A percentile compares a stretch with the other conserved stretches of the same genome.
These are phyloP conservation scores for Zenarchopterus dispar DNA, from an alignment of 2,797 vertebrate species.

Conservation along the genomic window DNA sequence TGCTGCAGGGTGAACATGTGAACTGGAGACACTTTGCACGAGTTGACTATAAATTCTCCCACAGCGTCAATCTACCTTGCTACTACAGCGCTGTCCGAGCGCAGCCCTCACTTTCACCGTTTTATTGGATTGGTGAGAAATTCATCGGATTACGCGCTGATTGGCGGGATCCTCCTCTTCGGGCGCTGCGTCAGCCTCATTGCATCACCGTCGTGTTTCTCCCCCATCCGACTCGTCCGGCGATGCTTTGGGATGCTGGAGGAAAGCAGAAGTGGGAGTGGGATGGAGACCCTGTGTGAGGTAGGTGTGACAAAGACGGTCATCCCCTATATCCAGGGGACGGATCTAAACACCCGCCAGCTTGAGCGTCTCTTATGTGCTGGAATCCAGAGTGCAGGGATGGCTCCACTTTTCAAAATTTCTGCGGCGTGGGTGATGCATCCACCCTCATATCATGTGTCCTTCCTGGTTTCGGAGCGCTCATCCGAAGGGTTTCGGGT, in stretches of 20 bases:
- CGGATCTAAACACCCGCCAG: neutral
- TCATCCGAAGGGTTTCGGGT: slow-evolving; percentile 8
- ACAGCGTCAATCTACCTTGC: slow-evolving; percentile 82
- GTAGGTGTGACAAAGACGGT: slow-evolving; percentile 53
- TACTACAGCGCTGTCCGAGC: slow-evolving; percentile 31
- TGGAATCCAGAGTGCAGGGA: neutral
- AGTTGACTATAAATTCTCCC: slow-evolving; percentile 63
- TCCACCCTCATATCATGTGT: slow-evolving; percentile 6
- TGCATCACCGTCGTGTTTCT: slow-evolving; percentile 53
- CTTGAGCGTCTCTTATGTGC: neutral
- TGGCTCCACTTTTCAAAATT: slow-evolving; percentile 38
- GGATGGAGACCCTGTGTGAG: slow-evolving; percentile 69
- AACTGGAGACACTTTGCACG: slow-evolving; percentile 30
- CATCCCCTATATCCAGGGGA: neutral
- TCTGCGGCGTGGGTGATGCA: slow-evolving; percentile 29
- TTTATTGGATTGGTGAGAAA: slow-evolving; percentile 67
- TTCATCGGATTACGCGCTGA: slow-evolving; percentile 56
- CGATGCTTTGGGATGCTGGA: slow-evolving; percentile 72
- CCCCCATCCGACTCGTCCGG: slow-evolving; percentile 39
- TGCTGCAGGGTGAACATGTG: neutral
- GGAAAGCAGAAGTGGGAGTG: slow-evolving; percentile 54
- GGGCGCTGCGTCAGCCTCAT: slow-evolving; percentile 46
- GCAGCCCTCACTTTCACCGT: slow-evolving; percentile 31
- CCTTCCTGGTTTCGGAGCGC: slow-evolving; percentile 23
- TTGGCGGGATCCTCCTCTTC: slow-evolving; percentile 63